These are phyloP conservation scores for Rhyacichthys aspro DNA, from an alignment of 2,797 vertebrate genomes.

Conservation along the genomic window DNA sequence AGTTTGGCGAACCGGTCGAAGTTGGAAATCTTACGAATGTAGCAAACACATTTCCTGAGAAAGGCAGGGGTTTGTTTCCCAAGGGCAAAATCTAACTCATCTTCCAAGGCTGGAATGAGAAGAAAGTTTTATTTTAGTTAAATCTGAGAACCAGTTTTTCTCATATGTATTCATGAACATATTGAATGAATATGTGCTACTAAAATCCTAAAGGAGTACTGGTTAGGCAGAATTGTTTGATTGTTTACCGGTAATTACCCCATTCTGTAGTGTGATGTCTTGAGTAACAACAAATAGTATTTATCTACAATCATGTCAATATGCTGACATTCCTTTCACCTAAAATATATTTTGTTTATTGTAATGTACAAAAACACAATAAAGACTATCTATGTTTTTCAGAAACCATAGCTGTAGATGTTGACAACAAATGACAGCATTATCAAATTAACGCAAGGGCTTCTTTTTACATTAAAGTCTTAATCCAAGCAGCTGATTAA, in stretches of 20 bases:
- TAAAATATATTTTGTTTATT: neutral
- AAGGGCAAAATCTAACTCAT: slow-evolving; percentile 97
- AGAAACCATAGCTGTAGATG: slow-evolving; percentile 2
- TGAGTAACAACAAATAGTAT: too few relatives aligned
- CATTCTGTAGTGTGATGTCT: too few relatives aligned
- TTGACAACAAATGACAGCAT: neutral
- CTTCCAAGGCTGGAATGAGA: slow-evolving; percentile 89
- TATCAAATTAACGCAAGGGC: slow-evolving; percentile 5
- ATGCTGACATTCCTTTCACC: neutral
- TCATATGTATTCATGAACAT: too few relatives aligned
- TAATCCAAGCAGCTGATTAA: slow-evolving; percentile 11
- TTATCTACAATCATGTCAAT: too few relatives aligned
- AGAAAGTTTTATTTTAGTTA: neutral
- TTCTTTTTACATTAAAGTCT: neutral
- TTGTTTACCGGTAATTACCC: too few relatives aligned
- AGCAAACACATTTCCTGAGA: slow-evolving; percentile 98
- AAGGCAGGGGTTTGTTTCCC: slow-evolving; percentile 98
- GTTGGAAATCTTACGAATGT: slow-evolving; percentile 98
- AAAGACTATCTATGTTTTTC: neutral
- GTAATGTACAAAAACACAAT: neutral
- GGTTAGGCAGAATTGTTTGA: too few relatives aligned
- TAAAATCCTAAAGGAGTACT: too few relatives aligned
- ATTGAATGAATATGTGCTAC: too few relatives aligned
- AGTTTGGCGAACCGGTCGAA: slow-evolving; percentile 96
- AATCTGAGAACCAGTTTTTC: neutral